These are phyloP conservation scores for Chunga burmeisteri DNA, from an alignment of 2,113 vertebrate species.

Conservation along the genomic window DNA sequence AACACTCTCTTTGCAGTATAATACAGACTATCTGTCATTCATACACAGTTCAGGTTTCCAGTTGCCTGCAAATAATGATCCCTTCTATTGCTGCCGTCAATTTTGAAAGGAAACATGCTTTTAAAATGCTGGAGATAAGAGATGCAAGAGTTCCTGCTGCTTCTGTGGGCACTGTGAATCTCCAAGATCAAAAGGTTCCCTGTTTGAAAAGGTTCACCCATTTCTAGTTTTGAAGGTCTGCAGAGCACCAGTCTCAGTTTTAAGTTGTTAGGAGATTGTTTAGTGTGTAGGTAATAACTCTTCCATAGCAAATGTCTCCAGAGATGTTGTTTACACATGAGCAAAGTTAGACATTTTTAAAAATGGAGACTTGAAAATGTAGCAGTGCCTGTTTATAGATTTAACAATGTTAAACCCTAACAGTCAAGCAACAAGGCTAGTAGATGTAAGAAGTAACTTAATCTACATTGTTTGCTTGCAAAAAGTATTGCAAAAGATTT, in stretches of 20 bases:
- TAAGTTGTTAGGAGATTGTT: background rate
- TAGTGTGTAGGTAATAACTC: slow-evolving; percentile 1
- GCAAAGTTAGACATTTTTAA: background rate
- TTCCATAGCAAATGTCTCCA: background rate
- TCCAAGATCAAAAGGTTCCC: background rate
- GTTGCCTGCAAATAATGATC: background rate
- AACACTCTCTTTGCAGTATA: background rate
- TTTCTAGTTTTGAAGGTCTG: background rate
- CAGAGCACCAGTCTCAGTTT: background rate
- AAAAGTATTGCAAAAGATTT: background rate
- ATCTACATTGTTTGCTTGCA: background rate
- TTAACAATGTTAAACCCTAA: background rate
- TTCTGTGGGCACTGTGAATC: background rate
- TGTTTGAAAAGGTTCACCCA: background rate
- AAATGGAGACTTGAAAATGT: background rate
- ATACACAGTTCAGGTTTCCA: background rate
- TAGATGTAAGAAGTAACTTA: background rate
- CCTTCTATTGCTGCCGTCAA: background rate
- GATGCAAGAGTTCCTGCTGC: background rate
- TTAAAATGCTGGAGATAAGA: background rate
- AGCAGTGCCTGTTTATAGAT: background rate
- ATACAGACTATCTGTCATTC: background rate
- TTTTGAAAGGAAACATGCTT: background rate
- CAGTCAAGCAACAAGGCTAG: background rate
- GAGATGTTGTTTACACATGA: background rate